Percentiles rank a stretch among this genome's conserved stretches.
Evolutionary conservation across 1,140 invertebrate species (phyloP).

Genomic region (Schlechtendalia chinensis): DNA sequence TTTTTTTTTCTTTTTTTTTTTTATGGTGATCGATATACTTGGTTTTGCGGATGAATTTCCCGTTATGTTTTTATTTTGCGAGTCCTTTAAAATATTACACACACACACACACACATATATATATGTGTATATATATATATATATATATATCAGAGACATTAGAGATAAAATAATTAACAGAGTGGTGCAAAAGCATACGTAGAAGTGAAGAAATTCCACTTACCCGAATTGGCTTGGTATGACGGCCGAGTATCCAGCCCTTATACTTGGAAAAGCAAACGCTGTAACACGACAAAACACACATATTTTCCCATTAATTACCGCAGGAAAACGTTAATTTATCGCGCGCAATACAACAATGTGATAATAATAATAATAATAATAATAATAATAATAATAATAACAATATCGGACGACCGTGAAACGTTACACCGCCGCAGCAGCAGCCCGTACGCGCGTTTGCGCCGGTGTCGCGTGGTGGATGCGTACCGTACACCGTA

Average conservation of each 20-base stretch:
- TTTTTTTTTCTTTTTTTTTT: background rate
- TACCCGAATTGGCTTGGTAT: slow-evolving; percentile 55
- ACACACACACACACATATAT: background rate
- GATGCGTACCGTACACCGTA: too few relatives aligned
- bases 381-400: too few relatives aligned
- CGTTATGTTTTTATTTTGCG: background rate
- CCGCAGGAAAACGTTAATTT: background rate
- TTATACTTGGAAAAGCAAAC: slow-evolving; percentile 54
- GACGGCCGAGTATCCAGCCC: slow-evolving; percentile 54
- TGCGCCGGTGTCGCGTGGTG: too few relatives aligned
- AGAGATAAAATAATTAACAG: slow-evolving; percentile 31
- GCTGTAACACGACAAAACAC: slow-evolving; percentile 53
- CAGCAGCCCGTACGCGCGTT: too few relatives aligned
- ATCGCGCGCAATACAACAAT: too few relatives aligned
- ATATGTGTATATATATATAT: too few relatives aligned
- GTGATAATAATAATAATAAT: too few relatives aligned
- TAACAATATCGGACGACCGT: too few relatives aligned
- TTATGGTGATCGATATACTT: background rate
- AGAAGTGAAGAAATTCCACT: slow-evolving; percentile 50
- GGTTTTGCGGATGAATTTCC: background rate
- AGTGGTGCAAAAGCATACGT: slow-evolving; percentile 39
- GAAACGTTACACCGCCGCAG: too few relatives aligned
- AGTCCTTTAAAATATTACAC: background rate
- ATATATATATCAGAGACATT: background rate
- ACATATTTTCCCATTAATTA: background rate